Evolutionary conservation across 1,140 invertebrate genomes (phyloP), one percentile per base, ranked within the genome.

Genomic region (Brachionus sp.): DNA sequence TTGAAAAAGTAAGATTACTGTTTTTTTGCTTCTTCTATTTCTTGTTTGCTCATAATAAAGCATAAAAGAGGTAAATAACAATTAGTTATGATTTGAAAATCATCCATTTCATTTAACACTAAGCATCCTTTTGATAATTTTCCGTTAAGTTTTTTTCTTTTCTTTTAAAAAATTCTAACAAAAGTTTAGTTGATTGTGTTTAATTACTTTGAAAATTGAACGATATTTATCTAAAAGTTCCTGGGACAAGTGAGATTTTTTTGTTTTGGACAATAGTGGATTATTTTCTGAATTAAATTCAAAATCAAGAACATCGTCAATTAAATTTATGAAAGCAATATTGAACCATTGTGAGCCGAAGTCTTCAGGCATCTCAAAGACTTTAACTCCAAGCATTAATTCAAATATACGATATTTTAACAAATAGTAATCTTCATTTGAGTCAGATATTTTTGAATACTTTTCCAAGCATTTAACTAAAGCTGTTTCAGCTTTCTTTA

Each of bases 1-100:
- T 29, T 37, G 19, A 80, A 29, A n/a, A 35, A 53, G 13, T 12
- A 12, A 25, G 5, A 25, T 77, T 77, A 80, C 77, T 80, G 77
- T 44, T 80, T 80, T 66, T 62, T 80, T 4, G 77, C 77, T 33
- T 80, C 77, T 62, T 57, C 77, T 12, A 80, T 80, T 19, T 80
- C 77, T 37, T 80, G 46, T 57, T 80, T 80, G 19, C 50, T 33
- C 39, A 57, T 29, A 7, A 80, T 42, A 42, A 80, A 62, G 9
- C 77, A 57, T 33, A 80, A 19, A 23, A 80, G 77, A 2, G 12
- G n/a, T 9, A 80, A 37, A 66, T 80, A 80, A 44, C 29, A 35
- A 29, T 57, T 23, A 42, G 7, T 1, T 5, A 80, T 62, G 7
- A 57, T 33, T 33, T 80, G 77, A 80, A 80, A 80, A 23, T 80